A percentile compares a stretch with the other conserved stretches of the same genome.
phyloP scores from a whole-genome alignment of 2,113 vertebrate species.

The Charina bottae region DNA sequence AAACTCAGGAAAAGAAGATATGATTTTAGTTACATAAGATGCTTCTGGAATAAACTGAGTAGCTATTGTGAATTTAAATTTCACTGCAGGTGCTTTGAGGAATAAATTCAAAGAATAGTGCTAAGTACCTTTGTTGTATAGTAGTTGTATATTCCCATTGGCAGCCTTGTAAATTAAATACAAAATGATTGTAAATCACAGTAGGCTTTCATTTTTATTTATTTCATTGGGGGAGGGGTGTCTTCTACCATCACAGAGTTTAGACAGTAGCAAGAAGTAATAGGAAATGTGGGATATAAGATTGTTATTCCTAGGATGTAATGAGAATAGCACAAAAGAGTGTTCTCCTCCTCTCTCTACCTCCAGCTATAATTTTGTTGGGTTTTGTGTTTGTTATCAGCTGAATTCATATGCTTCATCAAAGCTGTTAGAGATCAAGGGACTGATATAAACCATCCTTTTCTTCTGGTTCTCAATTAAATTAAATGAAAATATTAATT shows the following conservation, averaged over 20 bases:
- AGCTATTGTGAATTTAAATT: constrained; percentile 56
- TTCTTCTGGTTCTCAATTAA: background rate
- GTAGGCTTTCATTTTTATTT: background rate
- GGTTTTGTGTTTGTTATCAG: background rate
- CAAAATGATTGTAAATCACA: constrained; percentile 36
- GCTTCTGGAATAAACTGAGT: constrained; percentile 54
- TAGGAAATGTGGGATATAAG: constrained; percentile 11
- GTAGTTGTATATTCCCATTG: constrained; percentile 21
- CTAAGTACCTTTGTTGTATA: constrained; percentile 40
- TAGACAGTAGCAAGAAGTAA: background rate
- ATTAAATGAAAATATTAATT: background rate
- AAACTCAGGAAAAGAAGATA: constrained; percentile 43
- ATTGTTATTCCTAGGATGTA: background rate
- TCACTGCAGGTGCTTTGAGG: constrained; percentile 63
- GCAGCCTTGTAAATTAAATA: constrained; percentile 45
- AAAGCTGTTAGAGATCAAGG: background rate
- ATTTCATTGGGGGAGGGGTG: background rate
- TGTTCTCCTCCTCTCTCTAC: background rate
- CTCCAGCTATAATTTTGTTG: background rate
- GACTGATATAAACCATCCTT: background rate
- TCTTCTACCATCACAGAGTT: background rate
- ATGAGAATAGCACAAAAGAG: background rate
- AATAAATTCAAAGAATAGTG: constrained; percentile 58
- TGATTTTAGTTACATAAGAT: constrained; percentile 56
- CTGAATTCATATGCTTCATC: background rate